These are phyloP conservation scores for Caranx melampygus DNA, from an alignment of 2,113 vertebrate genomes.

Conservation along the genomic window DNA sequence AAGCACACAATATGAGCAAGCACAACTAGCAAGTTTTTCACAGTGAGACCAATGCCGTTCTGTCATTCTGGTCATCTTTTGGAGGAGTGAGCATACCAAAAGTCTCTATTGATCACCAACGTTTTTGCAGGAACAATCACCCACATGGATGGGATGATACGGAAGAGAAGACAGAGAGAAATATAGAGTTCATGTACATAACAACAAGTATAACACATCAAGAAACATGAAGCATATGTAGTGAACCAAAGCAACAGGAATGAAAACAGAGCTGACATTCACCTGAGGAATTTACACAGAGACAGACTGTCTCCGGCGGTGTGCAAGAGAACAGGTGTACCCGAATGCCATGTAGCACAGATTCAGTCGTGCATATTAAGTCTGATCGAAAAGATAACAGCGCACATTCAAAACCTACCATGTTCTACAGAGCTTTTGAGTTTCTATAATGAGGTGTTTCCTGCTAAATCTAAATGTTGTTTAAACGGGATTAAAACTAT, in stretches of 20 bases:
- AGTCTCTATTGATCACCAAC: constrained; percentile 90
- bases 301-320: constrained; percentile 27
- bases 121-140: constrained; percentile 91
- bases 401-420: neutral
- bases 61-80: constrained; percentile 84
- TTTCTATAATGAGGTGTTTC: neutral
- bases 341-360: constrained; percentile 21
- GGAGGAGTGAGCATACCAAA: constrained; percentile 90
- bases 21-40: constrained; percentile 64
- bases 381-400: constrained; percentile 45
- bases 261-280: constrained; percentile 48
- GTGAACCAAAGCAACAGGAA: constrained; percentile 47
- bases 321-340: constrained; percentile 46
- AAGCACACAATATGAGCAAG: constrained; percentile 68
- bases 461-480: neutral
- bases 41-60: constrained; percentile 63
- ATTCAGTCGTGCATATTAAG: constrained; percentile 44
- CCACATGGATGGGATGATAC: constrained; percentile 90
- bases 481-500: neutral
- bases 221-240: constrained; percentile 72
- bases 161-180: constrained; percentile 83
- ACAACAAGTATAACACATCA: constrained; percentile 75
- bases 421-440: neutral
- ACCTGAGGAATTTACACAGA: constrained; percentile 47
- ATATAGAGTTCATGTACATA: constrained; percentile 82